Conservation (phyloP, 64 coral and sea anemone genomes). For the Stichodactyla mertensii region DNA sequence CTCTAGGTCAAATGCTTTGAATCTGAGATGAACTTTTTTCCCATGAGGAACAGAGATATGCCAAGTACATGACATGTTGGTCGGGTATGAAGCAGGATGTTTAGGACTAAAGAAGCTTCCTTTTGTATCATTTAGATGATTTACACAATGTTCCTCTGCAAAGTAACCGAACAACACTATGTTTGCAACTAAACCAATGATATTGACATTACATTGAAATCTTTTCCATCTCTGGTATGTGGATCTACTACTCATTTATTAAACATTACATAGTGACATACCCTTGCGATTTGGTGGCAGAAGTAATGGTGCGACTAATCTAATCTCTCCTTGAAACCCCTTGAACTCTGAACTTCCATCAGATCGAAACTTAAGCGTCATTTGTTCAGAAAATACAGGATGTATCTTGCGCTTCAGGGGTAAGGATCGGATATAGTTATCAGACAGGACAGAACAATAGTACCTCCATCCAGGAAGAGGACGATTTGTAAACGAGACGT, state of each 20-base stretch:
- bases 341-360: neutral
- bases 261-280: neutral
- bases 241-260: no score
- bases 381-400: neutral
- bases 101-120: constrained; percentile 41
- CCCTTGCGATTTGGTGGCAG: neutral
- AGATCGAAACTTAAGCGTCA: neutral
- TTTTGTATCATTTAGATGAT: constrained; percentile 27
- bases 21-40: constrained; percentile 16
- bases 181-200: no score
- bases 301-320: neutral
- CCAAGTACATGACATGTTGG: constrained; percentile 43
- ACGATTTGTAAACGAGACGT: neutral
- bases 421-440: neutral
- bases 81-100: constrained; percentile 17
- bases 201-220: no score
- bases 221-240: no score
- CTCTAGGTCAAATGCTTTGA: constrained; percentile 32
- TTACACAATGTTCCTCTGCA: neutral
- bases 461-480: neutral
- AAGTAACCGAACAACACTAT: no score
- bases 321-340: neutral
- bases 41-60: constrained; percentile 20
- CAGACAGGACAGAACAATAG: neutral
- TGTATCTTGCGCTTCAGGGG: neutral